Evolutionary conservation across 2,797 vertebrate species (phyloP), one percentile per base, ranked within the genome.

Genomic region (Esox lucius): DNA sequence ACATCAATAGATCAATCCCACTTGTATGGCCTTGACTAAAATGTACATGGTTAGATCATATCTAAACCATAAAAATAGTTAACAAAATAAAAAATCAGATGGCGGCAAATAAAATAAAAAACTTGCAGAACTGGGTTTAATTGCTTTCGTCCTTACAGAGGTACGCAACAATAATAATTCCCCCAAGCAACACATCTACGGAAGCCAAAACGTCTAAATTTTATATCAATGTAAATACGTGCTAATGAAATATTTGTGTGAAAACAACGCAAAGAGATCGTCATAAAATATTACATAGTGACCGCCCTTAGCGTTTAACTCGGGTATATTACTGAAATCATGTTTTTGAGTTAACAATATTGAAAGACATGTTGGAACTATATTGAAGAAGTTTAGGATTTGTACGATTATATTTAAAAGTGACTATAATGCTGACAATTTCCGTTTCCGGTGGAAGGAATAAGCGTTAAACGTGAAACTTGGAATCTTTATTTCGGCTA

Each of bases 91-190:
- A 8, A 59, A 17, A 56, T 19, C 5, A 42, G 42, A 46, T 4
- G 12, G 9, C 1, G 42, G 42, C 9, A 46, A 46, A 46, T 13
- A 11, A 5, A 11, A 46, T 46, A 42, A 46, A 46, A 42, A 46
- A 17, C 13, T 65, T 65, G 16, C 56, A 22, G 22, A 59, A 11
- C 16, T 59, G 2, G 7, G 56, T 24, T 59, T 11, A 22, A 9
- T n/a, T 51, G 6, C 64, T 28, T 3, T n/a, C 75, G 74, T 81
- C 73, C 17, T n/a, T 15, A 46, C 19, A 2, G 0, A 0, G 31
- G 86, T 89, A 77, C 75, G 31, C 42, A 84, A 83, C 26, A 69
- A 91, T 88, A 92, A 90, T 74, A 88, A 73, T 3, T 82, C 86
- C 88, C 39, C 16, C 3, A 46, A 78, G 85, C 87, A 87, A 83